These are phyloP conservation scores for Odontophorus gujanensis DNA, from an alignment of 2,113 vertebrate species.

Conservation along the genomic window DNA sequence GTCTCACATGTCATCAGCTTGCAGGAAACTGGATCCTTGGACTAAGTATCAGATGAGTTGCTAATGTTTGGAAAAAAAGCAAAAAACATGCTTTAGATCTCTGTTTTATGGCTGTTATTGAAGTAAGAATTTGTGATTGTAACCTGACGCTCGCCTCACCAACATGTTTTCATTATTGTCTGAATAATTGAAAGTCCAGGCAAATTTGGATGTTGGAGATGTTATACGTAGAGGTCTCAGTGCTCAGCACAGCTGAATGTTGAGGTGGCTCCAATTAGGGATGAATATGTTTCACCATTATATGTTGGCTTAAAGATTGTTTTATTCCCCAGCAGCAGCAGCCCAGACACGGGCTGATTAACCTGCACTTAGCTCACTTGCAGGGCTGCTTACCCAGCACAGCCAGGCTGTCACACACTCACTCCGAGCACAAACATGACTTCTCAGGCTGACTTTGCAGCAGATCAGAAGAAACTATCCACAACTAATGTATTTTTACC, in stretches of 20 bases:
- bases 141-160: constrained; percentile 66
- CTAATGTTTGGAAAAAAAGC: constrained; percentile 78
- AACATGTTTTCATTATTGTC: constrained; percentile 60
- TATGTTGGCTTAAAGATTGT: not conserved
- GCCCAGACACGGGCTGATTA: not conserved
- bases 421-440: not conserved
- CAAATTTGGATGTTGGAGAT: constrained; percentile 32
- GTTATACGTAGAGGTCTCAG: not conserved
- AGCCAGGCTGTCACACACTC: not conserved
- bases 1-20: constrained; percentile 69
- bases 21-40: constrained; percentile 79
- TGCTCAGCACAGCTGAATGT: constrained; percentile 1
- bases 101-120: constrained; percentile 79
- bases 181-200: constrained; percentile 81
- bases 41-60: constrained; percentile 81
- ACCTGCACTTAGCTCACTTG: not conserved
- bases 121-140: constrained; percentile 77
- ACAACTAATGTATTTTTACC: rapidly evolving
- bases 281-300: not conserved
- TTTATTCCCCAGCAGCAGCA: not conserved
- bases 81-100: constrained; percentile 77
- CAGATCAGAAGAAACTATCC: not conserved
- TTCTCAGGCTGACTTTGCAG: not conserved
- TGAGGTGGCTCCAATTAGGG: not conserved
- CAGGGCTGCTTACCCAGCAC: not conserved